Evolutionary conservation across 2,888 invertebrate genomes (phyloP), one percentile per base, ranked within the genome.

Genomic region (Meiosimyza platycephala): DNA sequence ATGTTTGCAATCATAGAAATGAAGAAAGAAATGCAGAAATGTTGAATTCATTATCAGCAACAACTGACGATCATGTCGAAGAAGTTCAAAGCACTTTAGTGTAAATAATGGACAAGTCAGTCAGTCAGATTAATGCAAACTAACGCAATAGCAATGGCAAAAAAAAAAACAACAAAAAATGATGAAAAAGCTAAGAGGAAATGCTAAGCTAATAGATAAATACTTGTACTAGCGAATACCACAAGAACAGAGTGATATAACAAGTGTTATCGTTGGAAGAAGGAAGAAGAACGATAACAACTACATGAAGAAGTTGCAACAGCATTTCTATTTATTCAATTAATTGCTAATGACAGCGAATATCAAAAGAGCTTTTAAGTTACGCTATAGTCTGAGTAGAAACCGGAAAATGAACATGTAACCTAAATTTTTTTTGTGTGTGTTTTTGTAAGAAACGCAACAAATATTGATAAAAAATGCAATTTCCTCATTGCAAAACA

Each of bases 41-140:
- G 82, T 81, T 81, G 83, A 81, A 81, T 82, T 82, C 83, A 81
- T 82, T 82, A 81, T 82, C 83, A 82, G 82, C 81, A 82, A 81
- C 81, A 81, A 81, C 82, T 81, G 82, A 82, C 81, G 83, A 82
- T 81, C 83, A 81, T 82, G 83, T 70, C 64, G 70, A 55, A 55
- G 16, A 55, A 55, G 55, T 81, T 81, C 83, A 81, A 81, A 81
- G 81, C 81, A 81, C 81, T 81, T 82, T 81, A 78, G 78, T 74
- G 79, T 79, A 81, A 81, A 82, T 82, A 78, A 82, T 77, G 79
- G 77, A 67, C 40, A 40, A 40, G 40, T 40, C 71, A 54, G 67
- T 55, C 52, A 16, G 28, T 59, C n/a, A 50, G 48, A 28, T 22
- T 13, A 51, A 51, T 47, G 18, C 57, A 40, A 57, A 69, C 22